Percentiles rank a stretch among this genome's conserved stretches.
Evolutionary conservation across 2,113 vertebrate species (phyloP).

Genomic region (Chroicocephalus ridibundus): DNA sequence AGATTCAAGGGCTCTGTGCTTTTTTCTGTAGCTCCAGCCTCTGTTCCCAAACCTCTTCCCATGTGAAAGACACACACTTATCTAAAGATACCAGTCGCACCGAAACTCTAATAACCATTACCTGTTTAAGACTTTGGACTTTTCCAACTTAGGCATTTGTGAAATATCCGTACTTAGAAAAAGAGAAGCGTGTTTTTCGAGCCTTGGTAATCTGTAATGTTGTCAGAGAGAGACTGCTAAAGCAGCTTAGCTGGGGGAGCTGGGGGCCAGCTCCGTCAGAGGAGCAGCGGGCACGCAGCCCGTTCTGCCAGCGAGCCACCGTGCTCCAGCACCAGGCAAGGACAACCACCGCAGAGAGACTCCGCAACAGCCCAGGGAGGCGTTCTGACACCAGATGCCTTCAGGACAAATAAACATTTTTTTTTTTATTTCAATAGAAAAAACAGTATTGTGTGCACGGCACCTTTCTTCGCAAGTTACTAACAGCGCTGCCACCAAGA

Average conservation of each 20-base stretch:
- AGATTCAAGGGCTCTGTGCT: not conserved
- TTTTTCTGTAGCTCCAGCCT: not conserved
- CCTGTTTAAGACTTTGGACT: not conserved
- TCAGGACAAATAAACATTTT: not conserved
- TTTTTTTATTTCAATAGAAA: not conserved
- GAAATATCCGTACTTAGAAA: not conserved
- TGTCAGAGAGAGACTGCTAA: not conserved
- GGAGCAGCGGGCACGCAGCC: not conserved
- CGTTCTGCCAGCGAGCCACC: not conserved
- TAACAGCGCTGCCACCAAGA: not conserved
- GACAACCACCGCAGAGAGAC: not conserved
- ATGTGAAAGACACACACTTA: not conserved
- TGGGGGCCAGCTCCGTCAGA: rapidly evolving
- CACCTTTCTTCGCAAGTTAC: not conserved
- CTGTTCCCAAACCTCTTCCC: not conserved
- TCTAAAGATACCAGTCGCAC: not conserved
- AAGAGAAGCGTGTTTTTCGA: not conserved
- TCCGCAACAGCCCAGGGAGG: not conserved
- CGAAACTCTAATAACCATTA: not conserved
- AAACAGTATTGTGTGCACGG: not conserved
- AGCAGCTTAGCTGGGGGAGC: not conserved
- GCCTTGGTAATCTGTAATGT: not conserved
- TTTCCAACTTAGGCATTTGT: not conserved
- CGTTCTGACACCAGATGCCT: rapidly evolving
- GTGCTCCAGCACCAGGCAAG: not conserved